phyloP scores from a whole-genome alignment of 2,113 vertebrate species.

The Protobothrops mucrosquamatus region DNA sequence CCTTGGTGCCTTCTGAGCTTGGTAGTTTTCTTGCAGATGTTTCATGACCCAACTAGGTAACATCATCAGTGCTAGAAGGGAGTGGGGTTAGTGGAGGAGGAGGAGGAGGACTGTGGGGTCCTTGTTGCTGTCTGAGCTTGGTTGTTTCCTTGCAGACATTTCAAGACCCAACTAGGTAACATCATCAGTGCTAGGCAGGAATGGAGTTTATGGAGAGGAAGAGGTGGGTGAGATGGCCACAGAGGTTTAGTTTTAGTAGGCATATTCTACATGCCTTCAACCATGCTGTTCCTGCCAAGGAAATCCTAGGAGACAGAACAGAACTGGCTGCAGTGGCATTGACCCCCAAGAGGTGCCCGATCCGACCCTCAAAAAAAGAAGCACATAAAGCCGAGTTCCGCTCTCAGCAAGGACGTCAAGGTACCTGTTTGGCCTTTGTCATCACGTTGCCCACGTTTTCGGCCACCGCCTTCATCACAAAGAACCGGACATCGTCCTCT shows the following conservation, averaged over 20 bases:
- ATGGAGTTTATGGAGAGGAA: neutral
- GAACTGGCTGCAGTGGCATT: neutral
- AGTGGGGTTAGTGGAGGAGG: too few species aligned
- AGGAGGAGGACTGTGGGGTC: too few species aligned
- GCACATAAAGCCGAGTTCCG: neutral
- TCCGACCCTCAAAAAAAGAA: neutral
- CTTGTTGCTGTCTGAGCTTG: too few species aligned
- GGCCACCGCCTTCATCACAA: slow-evolving; percentile 77
- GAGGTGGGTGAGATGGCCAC: neutral
- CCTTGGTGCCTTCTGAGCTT: too few species aligned
- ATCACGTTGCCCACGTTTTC: slow-evolving; percentile 66
- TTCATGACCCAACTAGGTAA: too few species aligned
- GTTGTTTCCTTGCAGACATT: too few species aligned
- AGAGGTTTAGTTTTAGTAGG: neutral
- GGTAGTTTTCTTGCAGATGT: too few species aligned
- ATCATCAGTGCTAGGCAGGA: too few species aligned
- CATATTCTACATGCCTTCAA: neutral
- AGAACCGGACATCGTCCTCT: slow-evolving; percentile 85
- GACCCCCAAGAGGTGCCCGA: neutral
- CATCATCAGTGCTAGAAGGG: too few species aligned
- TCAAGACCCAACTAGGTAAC: too few species aligned
- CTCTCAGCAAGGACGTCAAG: neutral
- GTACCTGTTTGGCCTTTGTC: slow-evolving; percentile 78
- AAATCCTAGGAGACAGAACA: neutral
- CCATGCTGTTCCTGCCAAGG: neutral